A percentile compares a stretch with the other conserved stretches of the same genome.
Evolutionary conservation across 2,797 vertebrate genomes (phyloP).

Genomic region (Cynopterus sphinx): DNA sequence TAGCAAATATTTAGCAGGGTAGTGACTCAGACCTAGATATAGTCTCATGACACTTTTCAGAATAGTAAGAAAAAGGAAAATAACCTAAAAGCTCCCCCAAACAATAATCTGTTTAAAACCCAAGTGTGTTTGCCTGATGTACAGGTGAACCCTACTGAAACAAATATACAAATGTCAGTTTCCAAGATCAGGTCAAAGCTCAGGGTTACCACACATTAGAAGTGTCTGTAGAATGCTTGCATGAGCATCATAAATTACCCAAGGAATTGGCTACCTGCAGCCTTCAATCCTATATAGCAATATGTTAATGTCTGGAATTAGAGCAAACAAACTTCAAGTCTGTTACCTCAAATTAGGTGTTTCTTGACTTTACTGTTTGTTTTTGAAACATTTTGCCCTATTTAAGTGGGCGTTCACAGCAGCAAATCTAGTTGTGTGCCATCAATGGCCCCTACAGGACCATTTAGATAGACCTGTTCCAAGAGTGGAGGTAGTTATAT

Average conservation of each 20-base stretch:
- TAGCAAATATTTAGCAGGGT: background rate
- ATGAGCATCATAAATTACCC: too few relatives aligned
- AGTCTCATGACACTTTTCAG: background rate
- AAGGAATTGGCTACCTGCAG: background rate
- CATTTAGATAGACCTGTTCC: background rate
- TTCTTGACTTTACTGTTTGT: background rate
- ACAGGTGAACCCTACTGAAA: background rate
- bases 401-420: background rate
- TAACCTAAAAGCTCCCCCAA: background rate
- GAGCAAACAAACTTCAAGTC: background rate
- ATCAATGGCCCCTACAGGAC: background rate
- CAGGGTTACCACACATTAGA: background rate
- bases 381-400: background rate
- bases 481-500: background rate
- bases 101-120: background rate
- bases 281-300: background rate
- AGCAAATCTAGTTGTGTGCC: background rate
- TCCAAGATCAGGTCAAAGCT: background rate
- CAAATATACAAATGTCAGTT: background rate
- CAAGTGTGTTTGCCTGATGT: background rate
- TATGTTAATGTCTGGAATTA: background rate
- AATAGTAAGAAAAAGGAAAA: background rate
- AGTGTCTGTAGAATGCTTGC: background rate
- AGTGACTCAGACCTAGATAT: background rate
- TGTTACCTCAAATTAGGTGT: background rate